These are phyloP conservation scores for Melieria omissa DNA, from an alignment of 2,888 invertebrate species.

Conservation along the genomic window DNA sequence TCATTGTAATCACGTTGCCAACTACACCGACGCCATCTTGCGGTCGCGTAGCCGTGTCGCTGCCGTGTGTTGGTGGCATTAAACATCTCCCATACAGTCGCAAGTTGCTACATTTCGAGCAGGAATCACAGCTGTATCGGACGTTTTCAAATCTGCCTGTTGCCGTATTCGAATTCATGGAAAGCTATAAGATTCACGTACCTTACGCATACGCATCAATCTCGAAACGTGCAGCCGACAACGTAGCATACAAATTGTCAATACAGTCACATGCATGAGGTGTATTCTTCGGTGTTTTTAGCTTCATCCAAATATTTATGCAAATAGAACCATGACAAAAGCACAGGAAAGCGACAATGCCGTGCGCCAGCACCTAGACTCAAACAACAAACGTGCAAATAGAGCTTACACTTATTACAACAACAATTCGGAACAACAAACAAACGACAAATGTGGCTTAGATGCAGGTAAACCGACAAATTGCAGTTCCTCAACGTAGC, in stretches of 20 bases:
- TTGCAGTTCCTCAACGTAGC: too few relatives aligned
- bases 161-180: neutral
- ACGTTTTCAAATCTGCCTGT: neutral
- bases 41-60: too few relatives aligned
- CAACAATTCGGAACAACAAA: neutral
- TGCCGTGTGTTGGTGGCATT: too few relatives aligned
- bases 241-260: neutral
- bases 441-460: neutral
- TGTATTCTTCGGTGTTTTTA: conserved; percentile 19
- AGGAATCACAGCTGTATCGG: too few relatives aligned
- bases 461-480: neutral
- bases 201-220: neutral
- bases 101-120: too few relatives aligned
- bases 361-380: conserved; percentile 30
- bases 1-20: too few relatives aligned
- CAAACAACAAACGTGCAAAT: neutral
- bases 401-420: neutral
- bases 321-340: conserved; percentile 45
- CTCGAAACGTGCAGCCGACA: neutral
- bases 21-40: too few relatives aligned
- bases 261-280: neutral
- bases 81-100: too few relatives aligned
- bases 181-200: neutral
- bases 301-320: conserved; percentile 52
- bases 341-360: conserved; percentile 57